phyloP scores from a whole-genome alignment of 2,888 invertebrate species.

The Choreutis nemorana region DNA sequence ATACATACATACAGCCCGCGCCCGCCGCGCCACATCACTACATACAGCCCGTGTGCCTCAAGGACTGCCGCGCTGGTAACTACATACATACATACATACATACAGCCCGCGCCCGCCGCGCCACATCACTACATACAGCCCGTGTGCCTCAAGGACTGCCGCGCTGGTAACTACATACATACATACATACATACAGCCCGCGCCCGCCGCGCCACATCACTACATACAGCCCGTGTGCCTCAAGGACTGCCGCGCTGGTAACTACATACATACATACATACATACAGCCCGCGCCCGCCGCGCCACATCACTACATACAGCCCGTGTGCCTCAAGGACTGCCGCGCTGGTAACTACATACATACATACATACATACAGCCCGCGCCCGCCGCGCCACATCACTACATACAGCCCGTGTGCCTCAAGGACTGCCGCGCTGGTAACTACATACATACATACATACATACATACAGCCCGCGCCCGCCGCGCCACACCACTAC shows the following conservation, averaged over 20 bases:
- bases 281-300: constrained; percentile 1
- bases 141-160: constrained; percentile 78
- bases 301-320: constrained; percentile 66
- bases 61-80: constrained; percentile 77
- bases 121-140: constrained; percentile 72
- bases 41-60: constrained; percentile 73
- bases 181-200: constrained; percentile 2
- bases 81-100: background rate
- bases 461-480: too few species aligned
- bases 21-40: constrained; percentile 45
- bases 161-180: constrained; percentile 63
- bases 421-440: too few species aligned
- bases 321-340: constrained; percentile 81
- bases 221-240: constrained; percentile 74
- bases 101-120: constrained; percentile 1
- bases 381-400: too few species aligned
- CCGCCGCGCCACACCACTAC: too few species aligned
- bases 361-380: constrained; percentile 1
- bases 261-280: constrained; percentile 2
- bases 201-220: too few species aligned
- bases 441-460: too few species aligned
- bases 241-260: constrained; percentile 78
- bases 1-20: constrained; percentile 9
- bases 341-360: constrained; percentile 66
- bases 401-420: too few species aligned